Conservation (phyloP, 2,797 vertebrate genomes). For the Serranus cabrilla region DNA sequence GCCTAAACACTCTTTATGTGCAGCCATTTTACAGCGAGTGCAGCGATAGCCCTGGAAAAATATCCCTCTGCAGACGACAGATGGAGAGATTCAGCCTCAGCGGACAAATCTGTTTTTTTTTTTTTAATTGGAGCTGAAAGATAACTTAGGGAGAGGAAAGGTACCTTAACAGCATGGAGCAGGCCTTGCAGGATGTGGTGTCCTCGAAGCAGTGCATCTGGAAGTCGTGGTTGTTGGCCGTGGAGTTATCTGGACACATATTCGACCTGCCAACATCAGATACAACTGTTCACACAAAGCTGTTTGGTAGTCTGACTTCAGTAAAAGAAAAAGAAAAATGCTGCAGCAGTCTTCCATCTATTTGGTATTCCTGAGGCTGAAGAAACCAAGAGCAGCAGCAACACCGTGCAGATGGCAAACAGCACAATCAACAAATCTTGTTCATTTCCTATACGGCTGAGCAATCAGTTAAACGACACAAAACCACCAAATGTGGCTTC, state of each 20-base stretch:
- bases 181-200: slow-evolving; percentile 92
- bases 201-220: slow-evolving; percentile 96
- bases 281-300: slow-evolving; percentile 6
- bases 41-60: slow-evolving; percentile 96
- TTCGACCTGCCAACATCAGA: slow-evolving; percentile 87
- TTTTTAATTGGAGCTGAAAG: not conserved
- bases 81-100: slow-evolving; percentile 17
- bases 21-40: slow-evolving; percentile 89
- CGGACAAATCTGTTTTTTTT: not conserved
- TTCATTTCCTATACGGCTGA: not conserved
- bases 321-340: not conserved
- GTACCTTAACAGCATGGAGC: slow-evolving; percentile 94
- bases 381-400: not conserved
- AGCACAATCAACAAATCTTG: not conserved
- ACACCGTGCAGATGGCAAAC: slow-evolving; percentile 5
- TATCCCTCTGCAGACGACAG: slow-evolving; percentile 86
- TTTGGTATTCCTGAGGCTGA: not conserved
- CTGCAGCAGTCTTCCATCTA: too few relatives aligned
- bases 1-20: slow-evolving; percentile 96
- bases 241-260: slow-evolving; percentile 90
- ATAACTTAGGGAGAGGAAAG: not conserved
- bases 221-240: slow-evolving; percentile 92
- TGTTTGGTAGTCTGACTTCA: not conserved
- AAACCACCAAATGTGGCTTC: not conserved
- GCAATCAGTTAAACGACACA: slow-evolving; percentile 1